Evolutionary conservation across 2,888 invertebrate genomes (phyloP), one percentile per base, ranked within the genome.

Genomic region (Bimastos eiseni): DNA sequence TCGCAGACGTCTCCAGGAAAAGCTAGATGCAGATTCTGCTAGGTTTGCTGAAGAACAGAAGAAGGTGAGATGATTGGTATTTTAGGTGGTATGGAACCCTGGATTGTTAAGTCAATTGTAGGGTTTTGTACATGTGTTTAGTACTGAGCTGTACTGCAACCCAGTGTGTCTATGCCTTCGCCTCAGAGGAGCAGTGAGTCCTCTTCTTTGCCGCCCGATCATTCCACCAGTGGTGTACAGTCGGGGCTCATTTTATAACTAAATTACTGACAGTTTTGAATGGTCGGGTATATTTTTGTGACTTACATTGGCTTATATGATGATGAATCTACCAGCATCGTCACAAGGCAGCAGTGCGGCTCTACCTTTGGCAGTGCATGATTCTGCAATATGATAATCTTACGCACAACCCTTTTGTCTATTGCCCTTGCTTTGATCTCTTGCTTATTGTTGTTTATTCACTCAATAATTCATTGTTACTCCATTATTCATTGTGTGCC

Each of bases 1-100:
- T 38, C 55, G 92, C n/a, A 89, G 90, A 30, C 84, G 91, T 19
- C 83, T 92, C 34, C 92, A 92, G 89, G 92, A 92, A 55, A 88
- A 90, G 70, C 90, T 91, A 83, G 91, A 91, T 38, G 36, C 89
- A 44, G 86, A 91, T 21, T 90, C 91, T n/a, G 92, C 90, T 34
- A 88, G 36, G 24, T 90, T 89, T 89, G 89, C 90, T 15, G 92
- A 83, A 24, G 91, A 92, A 89, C 89, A 90, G 90, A 89, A 91
- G 34, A 90, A 90, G 89, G 91, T 92, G 36, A 88, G 17, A 36
- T 30, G 34, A 8, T 19, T 70, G 70, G 70, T 70, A n/a, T n/a
- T 70, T 5, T 70, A 24, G 24, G 49, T 49, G n/a, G n/a, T 1
- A 49, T 49, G 30, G 55, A 11, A 13, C 55, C 24, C 4, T 70